These are phyloP conservation scores for Pseudomyrmex dendroicus DNA, from an alignment of 1,140 invertebrate genomes.

Conservation along the genomic window DNA sequence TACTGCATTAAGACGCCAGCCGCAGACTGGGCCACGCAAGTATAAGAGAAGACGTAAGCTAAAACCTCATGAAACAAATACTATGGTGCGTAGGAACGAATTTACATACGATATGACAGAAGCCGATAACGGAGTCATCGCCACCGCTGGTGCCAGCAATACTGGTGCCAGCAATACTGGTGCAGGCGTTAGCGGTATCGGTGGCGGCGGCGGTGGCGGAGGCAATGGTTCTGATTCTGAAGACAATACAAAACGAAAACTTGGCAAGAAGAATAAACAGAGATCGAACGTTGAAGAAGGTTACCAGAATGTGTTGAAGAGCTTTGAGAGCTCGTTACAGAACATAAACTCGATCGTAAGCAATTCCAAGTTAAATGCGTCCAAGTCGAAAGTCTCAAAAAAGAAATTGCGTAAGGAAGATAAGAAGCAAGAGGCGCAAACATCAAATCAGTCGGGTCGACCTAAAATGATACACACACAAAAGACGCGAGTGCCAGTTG, in stretches of 20 bases:
- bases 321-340: constrained; percentile 86
- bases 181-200: neutral
- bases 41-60: constrained; percentile 92
- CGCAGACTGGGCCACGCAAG: constrained; percentile 90
- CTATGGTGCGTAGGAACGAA: constrained; percentile 80
- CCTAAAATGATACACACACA: constrained; percentile 91
- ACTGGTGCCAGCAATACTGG: neutral
- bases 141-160: constrained; percentile 72
- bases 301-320: constrained; percentile 84
- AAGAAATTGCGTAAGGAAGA: constrained; percentile 81
- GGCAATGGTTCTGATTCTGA: constrained; percentile 83
- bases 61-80: constrained; percentile 86
- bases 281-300: constrained; percentile 82
- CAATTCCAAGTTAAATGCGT: constrained; percentile 81
- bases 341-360: constrained; percentile 86
- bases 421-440: constrained; percentile 80
- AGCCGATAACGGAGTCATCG: constrained; percentile 70
- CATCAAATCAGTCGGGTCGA: constrained; percentile 82
- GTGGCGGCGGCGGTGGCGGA: too few relatives aligned
- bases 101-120: constrained; percentile 80
- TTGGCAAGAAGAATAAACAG: constrained; percentile 81
- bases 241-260: constrained; percentile 83
- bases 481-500: constrained; percentile 86
- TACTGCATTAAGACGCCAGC: constrained; percentile 91
- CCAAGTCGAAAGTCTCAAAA: constrained; percentile 79